Conservation (phyloP, 2,888 invertebrate species). For the Seira ritae region DNA sequence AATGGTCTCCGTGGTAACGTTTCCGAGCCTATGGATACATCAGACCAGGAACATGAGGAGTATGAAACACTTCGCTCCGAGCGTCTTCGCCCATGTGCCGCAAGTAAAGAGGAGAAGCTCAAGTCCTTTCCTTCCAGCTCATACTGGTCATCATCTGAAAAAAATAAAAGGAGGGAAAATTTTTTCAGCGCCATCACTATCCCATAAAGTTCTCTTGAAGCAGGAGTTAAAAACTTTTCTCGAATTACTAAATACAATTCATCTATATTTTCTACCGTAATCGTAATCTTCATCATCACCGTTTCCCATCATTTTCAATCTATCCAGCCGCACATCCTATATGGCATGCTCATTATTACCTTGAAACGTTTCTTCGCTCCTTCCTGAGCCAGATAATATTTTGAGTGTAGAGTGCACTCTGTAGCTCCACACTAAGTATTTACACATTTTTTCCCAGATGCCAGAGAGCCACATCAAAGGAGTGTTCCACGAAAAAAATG, state of each 20-base stretch:
- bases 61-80: constrained; percentile 73
- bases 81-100: constrained; percentile 73
- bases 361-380: constrained; percentile 5
- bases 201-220: too few relatives aligned
- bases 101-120: constrained; percentile 73
- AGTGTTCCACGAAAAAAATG: constrained; percentile 16
- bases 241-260: too few relatives aligned
- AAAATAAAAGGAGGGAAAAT: too few relatives aligned
- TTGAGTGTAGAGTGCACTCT: neutral
- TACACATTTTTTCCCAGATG: constrained; percentile 37
- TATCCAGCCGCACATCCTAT: neutral
- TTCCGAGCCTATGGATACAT: constrained; percentile 73
- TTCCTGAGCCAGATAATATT: neutral
- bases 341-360: neutral
- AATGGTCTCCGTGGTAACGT: constrained; percentile 72
- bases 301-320: constrained; percentile 29
- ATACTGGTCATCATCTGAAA: constrained; percentile 73
- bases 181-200: too few relatives aligned
- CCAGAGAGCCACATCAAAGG: constrained; percentile 35
- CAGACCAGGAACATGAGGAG: constrained; percentile 73
- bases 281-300: too few relatives aligned
- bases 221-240: too few relatives aligned
- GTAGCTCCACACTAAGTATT: constrained; percentile 24
- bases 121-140: constrained; percentile 73
- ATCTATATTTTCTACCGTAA: too few relatives aligned